phyloP scores from a whole-genome alignment of 2,113 vertebrate genomes.

The Labrus mixtus region DNA sequence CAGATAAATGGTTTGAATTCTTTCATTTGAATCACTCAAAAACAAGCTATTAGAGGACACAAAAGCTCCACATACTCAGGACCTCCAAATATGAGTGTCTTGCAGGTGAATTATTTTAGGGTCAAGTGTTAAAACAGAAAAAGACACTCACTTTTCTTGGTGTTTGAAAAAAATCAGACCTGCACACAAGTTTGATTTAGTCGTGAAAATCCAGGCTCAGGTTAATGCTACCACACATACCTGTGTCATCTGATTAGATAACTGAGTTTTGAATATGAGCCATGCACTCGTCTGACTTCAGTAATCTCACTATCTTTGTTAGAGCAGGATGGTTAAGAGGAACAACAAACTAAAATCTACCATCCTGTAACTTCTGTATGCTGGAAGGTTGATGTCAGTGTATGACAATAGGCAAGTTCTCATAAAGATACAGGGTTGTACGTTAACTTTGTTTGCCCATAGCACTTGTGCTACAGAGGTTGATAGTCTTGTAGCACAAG shows the following conservation, averaged over 20 bases:
- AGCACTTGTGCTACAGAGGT: no score
- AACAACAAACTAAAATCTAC: background rate
- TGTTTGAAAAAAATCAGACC: background rate
- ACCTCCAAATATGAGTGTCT: background rate
- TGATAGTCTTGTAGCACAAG: no score
- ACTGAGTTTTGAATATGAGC: slow-evolving; percentile 12
- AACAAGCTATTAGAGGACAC: slow-evolving; percentile 16
- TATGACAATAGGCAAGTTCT: no score
- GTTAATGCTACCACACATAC: background rate
- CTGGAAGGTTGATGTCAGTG: background rate
- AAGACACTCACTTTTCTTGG: background rate
- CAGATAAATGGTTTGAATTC: slow-evolving; percentile 34
- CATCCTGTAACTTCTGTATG: background rate
- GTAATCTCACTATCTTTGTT: background rate
- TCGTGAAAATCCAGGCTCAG: no score
- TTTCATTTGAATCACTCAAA: slow-evolving; percentile 17
- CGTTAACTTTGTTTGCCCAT: no score
- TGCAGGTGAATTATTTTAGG: background rate
- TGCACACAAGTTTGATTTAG: no score
- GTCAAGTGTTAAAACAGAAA: background rate
- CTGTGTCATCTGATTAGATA: background rate
- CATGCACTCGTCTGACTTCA: background rate
- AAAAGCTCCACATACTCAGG: background rate
- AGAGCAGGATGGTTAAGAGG: slow-evolving; percentile 7
- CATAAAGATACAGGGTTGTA: no score